phyloP scores from a whole-genome alignment of 2,888 invertebrate species.

The Leptodirus hochenwartii region DNA sequence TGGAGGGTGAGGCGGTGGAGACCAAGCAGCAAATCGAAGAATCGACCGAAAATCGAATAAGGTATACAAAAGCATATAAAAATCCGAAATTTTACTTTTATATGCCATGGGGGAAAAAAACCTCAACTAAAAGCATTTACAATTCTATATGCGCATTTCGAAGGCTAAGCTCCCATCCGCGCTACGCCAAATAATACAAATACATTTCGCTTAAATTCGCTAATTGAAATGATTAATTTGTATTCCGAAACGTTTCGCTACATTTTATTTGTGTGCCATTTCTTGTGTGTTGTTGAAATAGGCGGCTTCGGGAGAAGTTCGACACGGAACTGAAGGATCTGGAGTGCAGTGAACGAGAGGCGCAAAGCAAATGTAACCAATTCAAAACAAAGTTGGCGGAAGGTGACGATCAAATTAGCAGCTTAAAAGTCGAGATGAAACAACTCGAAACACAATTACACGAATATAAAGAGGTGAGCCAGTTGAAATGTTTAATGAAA shows the following conservation, averaged over 20 bases:
- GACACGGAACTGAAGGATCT: slow-evolving; percentile 50
- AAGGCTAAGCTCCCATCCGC: not conserved
- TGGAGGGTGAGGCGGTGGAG: slow-evolving; percentile 46
- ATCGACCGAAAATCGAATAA: slow-evolving; percentile 33
- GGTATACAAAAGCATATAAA: slow-evolving; percentile 12
- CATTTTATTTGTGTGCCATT: not conserved
- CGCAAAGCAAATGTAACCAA: slow-evolving; percentile 47
- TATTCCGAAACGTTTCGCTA: not conserved
- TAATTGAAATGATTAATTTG: no score
- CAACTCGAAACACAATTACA: slow-evolving; percentile 47
- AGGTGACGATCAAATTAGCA: slow-evolving; percentile 41
- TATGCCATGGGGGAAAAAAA: not conserved
- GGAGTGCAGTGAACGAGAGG: slow-evolving; percentile 44
- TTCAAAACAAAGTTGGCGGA: slow-evolving; percentile 44
- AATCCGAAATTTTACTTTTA: not conserved
- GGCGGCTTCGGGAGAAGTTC: slow-evolving; percentile 58
- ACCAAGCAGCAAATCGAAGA: slow-evolving; percentile 38
- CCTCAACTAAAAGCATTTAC: not conserved
- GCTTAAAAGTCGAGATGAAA: slow-evolving; percentile 37
- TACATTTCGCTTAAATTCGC: no score
- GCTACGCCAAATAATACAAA: not conserved
- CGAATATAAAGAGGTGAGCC: slow-evolving; percentile 40
- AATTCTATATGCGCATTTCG: not conserved
- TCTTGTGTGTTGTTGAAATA: no score
- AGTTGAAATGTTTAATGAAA: slow-evolving; percentile 1